Percentiles rank a stretch among this genome's conserved stretches.
These are phyloP conservation scores for Helleia helle DNA, from an alignment of 2,888 invertebrate genomes.

Conservation along the genomic window DNA sequence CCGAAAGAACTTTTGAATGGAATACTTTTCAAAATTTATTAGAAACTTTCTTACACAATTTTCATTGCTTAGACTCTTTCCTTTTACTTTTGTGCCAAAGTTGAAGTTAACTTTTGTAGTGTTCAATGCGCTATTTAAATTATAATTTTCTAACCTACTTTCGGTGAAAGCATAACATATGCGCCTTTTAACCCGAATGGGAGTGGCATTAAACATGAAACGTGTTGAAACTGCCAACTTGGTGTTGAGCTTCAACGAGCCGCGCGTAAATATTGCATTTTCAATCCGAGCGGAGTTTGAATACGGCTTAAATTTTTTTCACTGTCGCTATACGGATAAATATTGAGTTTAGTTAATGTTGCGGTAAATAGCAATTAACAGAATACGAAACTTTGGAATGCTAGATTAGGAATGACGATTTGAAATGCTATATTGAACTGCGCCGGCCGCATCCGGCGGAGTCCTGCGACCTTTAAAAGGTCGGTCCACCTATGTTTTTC, in stretches of 20 bases:
- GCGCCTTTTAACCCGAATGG: slow-evolving; percentile 12
- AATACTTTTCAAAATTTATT: too few relatives aligned
- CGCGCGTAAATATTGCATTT: slow-evolving; percentile 14
- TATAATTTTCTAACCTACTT: slow-evolving; percentile 16
- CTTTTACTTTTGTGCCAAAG: neutral
- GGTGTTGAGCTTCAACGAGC: slow-evolving; percentile 9
- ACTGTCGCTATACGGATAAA: too few relatives aligned
- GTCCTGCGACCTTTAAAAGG: too few relatives aligned
- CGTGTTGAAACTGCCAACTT: slow-evolving; percentile 15
- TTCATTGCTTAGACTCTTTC: neutral
- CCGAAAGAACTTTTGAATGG: too few relatives aligned
- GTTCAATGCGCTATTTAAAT: slow-evolving; percentile 9
- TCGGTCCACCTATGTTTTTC: too few relatives aligned
- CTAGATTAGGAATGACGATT: too few relatives aligned
- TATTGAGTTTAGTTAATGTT: too few relatives aligned
- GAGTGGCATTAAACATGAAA: slow-evolving; percentile 12
- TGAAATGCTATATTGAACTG: too few relatives aligned
- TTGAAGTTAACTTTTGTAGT: slow-evolving; percentile 3
- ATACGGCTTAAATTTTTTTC: neutral
- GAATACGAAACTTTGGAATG: too few relatives aligned
- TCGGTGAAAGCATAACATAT: slow-evolving; percentile 12
- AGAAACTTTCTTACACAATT: neutral
- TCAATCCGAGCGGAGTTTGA: slow-evolving; percentile 11
- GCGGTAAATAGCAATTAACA: too few relatives aligned
- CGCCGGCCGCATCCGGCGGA: too few relatives aligned